These are phyloP conservation scores for Sitophilus oryzae DNA, from an alignment of 1,140 invertebrate genomes.

Conservation along the genomic window DNA sequence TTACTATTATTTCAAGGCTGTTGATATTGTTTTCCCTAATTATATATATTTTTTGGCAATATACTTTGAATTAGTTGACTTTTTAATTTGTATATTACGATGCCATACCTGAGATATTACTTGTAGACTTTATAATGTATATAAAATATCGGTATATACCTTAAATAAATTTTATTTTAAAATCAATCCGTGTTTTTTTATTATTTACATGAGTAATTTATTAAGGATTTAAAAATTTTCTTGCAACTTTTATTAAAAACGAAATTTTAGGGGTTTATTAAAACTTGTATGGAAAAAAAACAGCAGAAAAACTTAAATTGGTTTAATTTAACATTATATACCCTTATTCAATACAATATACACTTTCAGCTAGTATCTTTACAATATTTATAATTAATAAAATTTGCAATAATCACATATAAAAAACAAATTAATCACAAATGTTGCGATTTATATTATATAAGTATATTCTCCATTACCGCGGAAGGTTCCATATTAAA, in stretches of 20 bases:
- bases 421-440: too few species aligned
- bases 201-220: too few species aligned
- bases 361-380: not conserved
- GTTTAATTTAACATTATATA: too few species aligned
- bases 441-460: too few species aligned
- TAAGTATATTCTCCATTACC: too few species aligned
- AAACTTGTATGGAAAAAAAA: too few species aligned
- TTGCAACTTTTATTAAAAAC: too few species aligned
- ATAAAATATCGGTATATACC: constrained; percentile 20
- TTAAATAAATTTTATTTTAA: constrained; percentile 33
- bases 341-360: not conserved
- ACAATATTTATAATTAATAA: not conserved
- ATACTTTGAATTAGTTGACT: constrained; percentile 19
- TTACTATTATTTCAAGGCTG: constrained; percentile 26
- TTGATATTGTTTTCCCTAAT: constrained; percentile 23
- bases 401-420: too few species aligned
- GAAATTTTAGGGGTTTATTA: too few species aligned
- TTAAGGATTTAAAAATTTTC: too few species aligned
- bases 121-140: constrained; percentile 32
- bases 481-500: too few species aligned
- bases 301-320: too few species aligned
- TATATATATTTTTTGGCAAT: constrained; percentile 16
- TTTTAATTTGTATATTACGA: constrained; percentile 31
- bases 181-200: constrained; percentile 1
- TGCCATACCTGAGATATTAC: constrained; percentile 38